phyloP scores from a whole-genome alignment of 2,888 invertebrate genomes.

The Anagyrus pseudococci region DNA sequence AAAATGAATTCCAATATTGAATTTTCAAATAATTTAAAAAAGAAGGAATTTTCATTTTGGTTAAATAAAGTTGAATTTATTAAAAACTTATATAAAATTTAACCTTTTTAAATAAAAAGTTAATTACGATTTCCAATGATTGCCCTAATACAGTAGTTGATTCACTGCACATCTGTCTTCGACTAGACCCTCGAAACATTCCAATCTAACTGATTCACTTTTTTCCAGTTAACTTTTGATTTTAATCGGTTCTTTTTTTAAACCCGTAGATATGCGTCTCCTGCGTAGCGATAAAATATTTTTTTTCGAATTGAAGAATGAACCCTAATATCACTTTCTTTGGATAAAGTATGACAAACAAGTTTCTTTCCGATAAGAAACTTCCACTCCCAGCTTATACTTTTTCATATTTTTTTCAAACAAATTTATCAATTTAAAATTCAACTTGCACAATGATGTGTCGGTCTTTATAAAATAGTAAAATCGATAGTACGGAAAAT shows the following conservation, averaged over 20 bases:
- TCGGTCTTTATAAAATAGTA: too few species aligned
- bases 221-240: neutral
- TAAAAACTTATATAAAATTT: too few species aligned
- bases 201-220: constrained; percentile 1
- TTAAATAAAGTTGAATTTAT: too few species aligned
- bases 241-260: constrained; percentile 9
- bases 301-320: neutral
- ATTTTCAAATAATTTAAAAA: too few species aligned
- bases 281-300: neutral
- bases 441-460: too few species aligned
- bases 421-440: neutral
- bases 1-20: too few species aligned
- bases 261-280: neutral
- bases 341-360: constrained; percentile 4
- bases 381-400: neutral
- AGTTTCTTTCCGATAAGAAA: constrained; percentile 21
- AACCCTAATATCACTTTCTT: neutral
- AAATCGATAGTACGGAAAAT: too few species aligned
- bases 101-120: too few species aligned
- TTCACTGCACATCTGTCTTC: too few species aligned
- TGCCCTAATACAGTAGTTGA: too few species aligned
- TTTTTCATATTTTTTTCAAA: neutral
- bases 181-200: neutral
- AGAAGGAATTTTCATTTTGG: too few species aligned
- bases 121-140: too few species aligned